Percentiles rank a stretch among this genome's conserved stretches.
Evolutionary conservation across 1,140 invertebrate species (phyloP).

Genomic region (Penaeus chinensis): DNA sequence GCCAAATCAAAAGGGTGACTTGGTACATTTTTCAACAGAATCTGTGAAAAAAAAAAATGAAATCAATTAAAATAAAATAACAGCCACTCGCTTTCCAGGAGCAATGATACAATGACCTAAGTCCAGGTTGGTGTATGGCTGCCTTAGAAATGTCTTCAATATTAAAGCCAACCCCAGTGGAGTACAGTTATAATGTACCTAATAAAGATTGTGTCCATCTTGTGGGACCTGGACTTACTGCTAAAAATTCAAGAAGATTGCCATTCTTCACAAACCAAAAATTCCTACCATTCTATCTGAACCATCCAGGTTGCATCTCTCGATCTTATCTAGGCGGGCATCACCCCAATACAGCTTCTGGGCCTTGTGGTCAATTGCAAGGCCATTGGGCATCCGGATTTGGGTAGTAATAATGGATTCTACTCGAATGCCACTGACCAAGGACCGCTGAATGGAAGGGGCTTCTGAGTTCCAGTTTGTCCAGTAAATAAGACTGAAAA

Average conservation of each 20-base stretch:
- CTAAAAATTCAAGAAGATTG: too few species aligned
- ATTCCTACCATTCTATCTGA: conserved; percentile 76
- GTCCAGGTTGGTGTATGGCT: too few species aligned
- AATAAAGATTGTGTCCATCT: too few species aligned
- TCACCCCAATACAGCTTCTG: conserved; percentile 77
- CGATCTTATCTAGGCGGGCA: conserved; percentile 79
- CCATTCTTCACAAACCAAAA: conserved; percentile 13
- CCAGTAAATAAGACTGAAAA: conserved; percentile 78
- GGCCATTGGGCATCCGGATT: conserved; percentile 85
- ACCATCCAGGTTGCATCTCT: conserved; percentile 87
- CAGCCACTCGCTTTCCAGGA: too few species aligned
- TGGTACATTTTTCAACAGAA: conserved; percentile 78
- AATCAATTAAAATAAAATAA: neutral
- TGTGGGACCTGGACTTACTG: too few species aligned
- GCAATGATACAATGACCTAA: too few species aligned
- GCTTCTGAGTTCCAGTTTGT: conserved; percentile 81
- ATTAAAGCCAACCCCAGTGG: too few species aligned
- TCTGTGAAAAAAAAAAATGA: conserved; percentile 59
- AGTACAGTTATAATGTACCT: too few species aligned
- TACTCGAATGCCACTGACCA: conserved; percentile 74
- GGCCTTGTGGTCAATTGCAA: conserved; percentile 79
- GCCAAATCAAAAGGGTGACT: conserved; percentile 86
- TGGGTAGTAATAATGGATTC: conserved; percentile 80
- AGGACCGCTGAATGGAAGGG: conserved; percentile 81
- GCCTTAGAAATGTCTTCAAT: too few species aligned